phyloP scores from a whole-genome alignment of 2,113 vertebrate species.

The Erythrocercus mccallii region DNA sequence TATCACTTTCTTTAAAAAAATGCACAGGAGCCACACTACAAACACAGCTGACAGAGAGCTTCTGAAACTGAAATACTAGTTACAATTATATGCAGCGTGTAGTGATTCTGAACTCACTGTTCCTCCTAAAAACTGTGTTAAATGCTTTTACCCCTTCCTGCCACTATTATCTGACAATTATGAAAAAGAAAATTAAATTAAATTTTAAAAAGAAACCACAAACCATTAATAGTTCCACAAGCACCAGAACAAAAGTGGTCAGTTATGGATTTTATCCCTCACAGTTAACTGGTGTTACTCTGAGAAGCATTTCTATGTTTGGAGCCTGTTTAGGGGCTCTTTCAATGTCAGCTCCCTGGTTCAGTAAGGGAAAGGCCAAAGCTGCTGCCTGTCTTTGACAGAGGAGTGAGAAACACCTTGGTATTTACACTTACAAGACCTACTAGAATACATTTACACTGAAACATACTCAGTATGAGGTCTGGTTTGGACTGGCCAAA shows the following conservation, averaged over 20 bases:
- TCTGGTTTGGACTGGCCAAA: neutral
- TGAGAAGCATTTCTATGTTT: neutral
- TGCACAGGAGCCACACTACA: neutral
- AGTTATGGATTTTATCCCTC: neutral
- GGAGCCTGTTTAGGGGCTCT: neutral
- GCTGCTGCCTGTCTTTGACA: neutral
- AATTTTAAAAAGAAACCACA: neutral
- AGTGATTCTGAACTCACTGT: neutral
- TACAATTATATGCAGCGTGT: neutral
- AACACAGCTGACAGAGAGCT: neutral
- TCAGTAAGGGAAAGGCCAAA: neutral
- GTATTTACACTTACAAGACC: neutral
- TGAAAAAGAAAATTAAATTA: neutral
- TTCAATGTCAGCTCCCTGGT: neutral
- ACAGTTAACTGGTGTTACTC: neutral
- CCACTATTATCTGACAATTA: neutral
- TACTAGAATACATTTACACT: neutral
- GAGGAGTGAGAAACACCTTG: neutral
- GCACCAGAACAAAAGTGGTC: neutral
- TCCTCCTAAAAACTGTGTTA: neutral
- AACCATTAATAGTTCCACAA: neutral
- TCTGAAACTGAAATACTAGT: neutral
- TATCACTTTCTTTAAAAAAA: neutral
- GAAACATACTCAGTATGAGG: neutral
- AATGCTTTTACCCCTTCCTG: neutral